A percentile compares a stretch with the other conserved stretches of the same genome.
Conservation (phyloP, 2,797 vertebrate species). For the Petrocephalus schoutedeni region DNA sequence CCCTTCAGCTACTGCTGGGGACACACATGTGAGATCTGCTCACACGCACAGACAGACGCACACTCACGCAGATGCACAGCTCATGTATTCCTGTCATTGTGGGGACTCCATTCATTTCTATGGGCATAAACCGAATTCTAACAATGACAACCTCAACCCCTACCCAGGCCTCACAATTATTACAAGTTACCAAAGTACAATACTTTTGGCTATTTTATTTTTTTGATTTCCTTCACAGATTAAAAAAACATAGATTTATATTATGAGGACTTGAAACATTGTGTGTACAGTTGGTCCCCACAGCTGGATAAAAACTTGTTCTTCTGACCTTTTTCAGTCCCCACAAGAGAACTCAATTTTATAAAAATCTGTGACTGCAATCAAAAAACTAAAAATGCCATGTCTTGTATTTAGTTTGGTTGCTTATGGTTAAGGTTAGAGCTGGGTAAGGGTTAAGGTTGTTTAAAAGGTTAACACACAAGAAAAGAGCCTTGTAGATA, state of each 20-base stretch:
- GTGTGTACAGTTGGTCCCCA: neutral
- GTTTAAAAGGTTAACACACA: no score
- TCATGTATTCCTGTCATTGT: neutral
- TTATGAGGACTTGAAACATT: neutral
- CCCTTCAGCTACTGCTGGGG: neutral
- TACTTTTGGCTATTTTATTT: neutral
- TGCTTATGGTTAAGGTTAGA: no score
- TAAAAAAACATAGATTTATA: neutral
- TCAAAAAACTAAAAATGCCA: no score
- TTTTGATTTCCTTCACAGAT: neutral
- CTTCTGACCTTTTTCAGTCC: no score
- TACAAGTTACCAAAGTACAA: neutral
- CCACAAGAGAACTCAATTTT: no score
- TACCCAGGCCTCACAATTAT: neutral
- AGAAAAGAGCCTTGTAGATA: no score
- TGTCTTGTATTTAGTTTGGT: no score
- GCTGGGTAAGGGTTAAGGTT: no score
- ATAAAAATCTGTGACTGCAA: no score
- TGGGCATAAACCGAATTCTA: neutral
- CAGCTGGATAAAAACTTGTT: neutral
- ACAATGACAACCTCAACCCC: neutral
- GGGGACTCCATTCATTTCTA: neutral
- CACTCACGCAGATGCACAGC: neutral
- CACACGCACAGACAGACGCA: neutral
- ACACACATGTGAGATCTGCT: neutral